These are phyloP conservation scores for Podarcis lilfordi DNA, from an alignment of 2,797 vertebrate species.

Conservation along the genomic window DNA sequence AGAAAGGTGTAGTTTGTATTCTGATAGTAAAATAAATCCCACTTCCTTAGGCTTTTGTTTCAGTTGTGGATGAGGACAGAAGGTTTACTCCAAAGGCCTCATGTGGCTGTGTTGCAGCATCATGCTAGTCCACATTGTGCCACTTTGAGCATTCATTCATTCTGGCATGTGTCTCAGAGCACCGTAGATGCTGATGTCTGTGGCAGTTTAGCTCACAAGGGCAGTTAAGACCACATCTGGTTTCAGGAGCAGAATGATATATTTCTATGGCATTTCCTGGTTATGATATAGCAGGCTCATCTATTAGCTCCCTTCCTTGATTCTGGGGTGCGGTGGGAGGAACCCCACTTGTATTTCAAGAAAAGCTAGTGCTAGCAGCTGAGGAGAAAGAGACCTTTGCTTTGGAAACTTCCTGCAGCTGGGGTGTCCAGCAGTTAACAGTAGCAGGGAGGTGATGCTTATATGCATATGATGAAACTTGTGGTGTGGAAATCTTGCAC, in stretches of 20 bases:
- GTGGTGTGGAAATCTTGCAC: background rate
- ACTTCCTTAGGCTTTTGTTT: background rate
- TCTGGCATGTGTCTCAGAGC: background rate
- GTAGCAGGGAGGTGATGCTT: background rate
- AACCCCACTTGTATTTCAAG: background rate
- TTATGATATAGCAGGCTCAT: background rate
- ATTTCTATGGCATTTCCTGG: background rate
- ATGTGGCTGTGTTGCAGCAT: too few species aligned
- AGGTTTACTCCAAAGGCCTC: background rate
- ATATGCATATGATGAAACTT: background rate
- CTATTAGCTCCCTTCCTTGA: too few species aligned
- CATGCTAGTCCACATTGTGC: background rate
- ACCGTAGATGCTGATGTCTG: background rate
- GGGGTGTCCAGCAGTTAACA: background rate
- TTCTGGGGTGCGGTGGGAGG: background rate
- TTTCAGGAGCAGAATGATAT: too few species aligned
- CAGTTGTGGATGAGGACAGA: background rate
- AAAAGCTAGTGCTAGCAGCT: too few species aligned
- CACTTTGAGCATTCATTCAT: background rate
- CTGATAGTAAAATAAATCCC: background rate
- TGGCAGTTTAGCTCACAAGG: background rate
- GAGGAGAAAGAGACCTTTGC: background rate
- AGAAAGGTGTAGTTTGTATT: background rate
- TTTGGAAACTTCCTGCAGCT: background rate
- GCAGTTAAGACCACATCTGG: background rate